Conservation (phyloP, 2,113 vertebrate species). For the Aldabrachelys gigantea region DNA sequence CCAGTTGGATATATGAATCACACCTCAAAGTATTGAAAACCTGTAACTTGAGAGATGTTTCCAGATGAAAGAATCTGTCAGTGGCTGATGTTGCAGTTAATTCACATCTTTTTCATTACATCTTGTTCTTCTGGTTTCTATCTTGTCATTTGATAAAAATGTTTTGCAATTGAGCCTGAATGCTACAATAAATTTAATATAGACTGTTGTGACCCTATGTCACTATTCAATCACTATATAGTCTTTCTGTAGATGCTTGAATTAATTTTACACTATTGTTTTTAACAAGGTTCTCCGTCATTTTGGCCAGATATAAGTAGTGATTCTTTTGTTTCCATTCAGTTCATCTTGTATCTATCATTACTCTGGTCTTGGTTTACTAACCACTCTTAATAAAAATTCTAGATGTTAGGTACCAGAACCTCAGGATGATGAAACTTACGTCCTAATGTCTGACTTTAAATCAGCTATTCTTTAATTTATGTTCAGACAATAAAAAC, state of each 20-base stretch:
- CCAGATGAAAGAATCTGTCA: not conserved
- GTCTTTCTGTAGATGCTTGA: not conserved
- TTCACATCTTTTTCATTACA: not conserved
- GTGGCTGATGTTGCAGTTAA: accelerated
- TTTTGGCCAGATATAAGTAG: not conserved
- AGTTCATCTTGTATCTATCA: not conserved
- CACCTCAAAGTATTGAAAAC: not conserved
- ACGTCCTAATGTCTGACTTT: not conserved
- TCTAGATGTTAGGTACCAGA: too few species aligned
- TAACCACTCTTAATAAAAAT: too few species aligned
- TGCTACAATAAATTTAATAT: not conserved
- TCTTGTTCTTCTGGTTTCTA: not conserved
- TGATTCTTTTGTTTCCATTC: not conserved
- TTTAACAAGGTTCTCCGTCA: not conserved
- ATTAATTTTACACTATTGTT: constrained; percentile 1
- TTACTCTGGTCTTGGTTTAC: too few species aligned
- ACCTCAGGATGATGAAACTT: not conserved
- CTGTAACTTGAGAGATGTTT: not conserved
- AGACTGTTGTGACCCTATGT: not conserved
- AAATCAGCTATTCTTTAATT: not conserved
- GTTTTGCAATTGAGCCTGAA: not conserved
- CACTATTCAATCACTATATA: not conserved
- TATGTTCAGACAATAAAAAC: accelerated
- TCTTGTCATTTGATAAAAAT: not conserved
- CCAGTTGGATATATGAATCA: accelerated